Evolutionary conservation across 2,888 invertebrate genomes (phyloP), one percentile per base, ranked within the genome.

Genomic region (Therioaphis trifolii): DNA sequence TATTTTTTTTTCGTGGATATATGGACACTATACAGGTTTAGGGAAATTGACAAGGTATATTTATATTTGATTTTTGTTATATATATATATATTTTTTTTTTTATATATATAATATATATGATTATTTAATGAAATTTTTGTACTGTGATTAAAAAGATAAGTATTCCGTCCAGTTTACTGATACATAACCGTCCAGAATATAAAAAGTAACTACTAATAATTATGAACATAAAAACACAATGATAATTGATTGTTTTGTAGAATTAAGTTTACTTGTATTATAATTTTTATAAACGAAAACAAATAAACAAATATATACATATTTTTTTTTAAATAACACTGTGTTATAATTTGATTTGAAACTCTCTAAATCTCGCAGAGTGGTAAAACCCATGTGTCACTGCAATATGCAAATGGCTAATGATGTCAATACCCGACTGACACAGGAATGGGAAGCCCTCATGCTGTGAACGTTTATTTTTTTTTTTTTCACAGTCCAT

Each of bases 121-220:
- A 27, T 1, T 52, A 52, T 9, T 49, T 43, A 66, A 40, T 55
- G 24, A 24, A 14, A 11, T 63, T 76, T 46, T 76, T 35, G 78
- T 74, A 40, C 24, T 82, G 72, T 82, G 72, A 82, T 82, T 35
- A 35, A 58, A 72, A 71, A 12, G 29, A 46, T 58, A 63, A 74
- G 49, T 82, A 82, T 82, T 72, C 82, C 82, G 82, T 82, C 82
- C 82, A 82, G 82, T 82, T 82, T 82, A 82, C 72, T 72, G 49
- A 58, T 40, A 46, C n/a, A 9, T 21, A 80, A 18, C 80, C 72
- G 80, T 80, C 82, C 82, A 74, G 24, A 63, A 82, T 49, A 72
- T 46, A 35, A 68, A 49, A 46, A 9, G n/a, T n/a, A n/a, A n/a
- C n/a, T n/a, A n/a, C n/a, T n/a, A n/a, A n/a, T n/a, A n/a, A n/a